These are phyloP conservation scores for Netta rufina DNA, from an alignment of 2,797 vertebrate species.

Conservation along the genomic window DNA sequence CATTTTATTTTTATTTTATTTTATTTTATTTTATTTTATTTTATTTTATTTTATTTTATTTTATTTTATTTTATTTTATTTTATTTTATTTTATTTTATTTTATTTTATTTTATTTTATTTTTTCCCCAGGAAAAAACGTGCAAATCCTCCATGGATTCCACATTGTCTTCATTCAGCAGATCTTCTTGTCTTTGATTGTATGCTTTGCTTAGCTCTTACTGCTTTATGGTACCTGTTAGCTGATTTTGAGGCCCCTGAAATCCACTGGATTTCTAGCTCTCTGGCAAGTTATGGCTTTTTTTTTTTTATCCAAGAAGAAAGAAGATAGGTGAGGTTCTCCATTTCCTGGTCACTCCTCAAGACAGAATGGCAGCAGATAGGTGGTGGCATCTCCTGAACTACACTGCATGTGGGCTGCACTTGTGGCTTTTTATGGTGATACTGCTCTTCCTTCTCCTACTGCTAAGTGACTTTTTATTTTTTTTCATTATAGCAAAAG, in stretches of 20 bases:
- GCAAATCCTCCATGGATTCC: neutral
- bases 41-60: no score
- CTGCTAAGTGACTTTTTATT: neutral
- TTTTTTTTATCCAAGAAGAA: neutral
- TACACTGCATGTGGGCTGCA: accelerated
- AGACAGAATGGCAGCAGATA: neutral
- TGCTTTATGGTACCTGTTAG: neutral
- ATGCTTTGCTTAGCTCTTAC: neutral
- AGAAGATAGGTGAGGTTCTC: neutral
- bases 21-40: neutral
- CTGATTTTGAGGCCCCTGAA: neutral
- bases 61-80: neutral
- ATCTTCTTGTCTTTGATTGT: neutral
- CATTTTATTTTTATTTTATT: neutral
- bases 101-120: neutral
- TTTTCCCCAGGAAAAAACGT: neutral
- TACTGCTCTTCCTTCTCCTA: neutral
- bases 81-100: neutral
- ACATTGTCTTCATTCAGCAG: neutral
- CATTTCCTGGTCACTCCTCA: neutral
- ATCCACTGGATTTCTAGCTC: neutral
- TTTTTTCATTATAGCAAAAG: neutral
- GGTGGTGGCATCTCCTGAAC: neutral
- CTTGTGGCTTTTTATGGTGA: neutral
- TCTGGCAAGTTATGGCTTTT: accelerated